phyloP scores from a whole-genome alignment of 2,888 invertebrate species.

The Mythimna loreyi region DNA sequence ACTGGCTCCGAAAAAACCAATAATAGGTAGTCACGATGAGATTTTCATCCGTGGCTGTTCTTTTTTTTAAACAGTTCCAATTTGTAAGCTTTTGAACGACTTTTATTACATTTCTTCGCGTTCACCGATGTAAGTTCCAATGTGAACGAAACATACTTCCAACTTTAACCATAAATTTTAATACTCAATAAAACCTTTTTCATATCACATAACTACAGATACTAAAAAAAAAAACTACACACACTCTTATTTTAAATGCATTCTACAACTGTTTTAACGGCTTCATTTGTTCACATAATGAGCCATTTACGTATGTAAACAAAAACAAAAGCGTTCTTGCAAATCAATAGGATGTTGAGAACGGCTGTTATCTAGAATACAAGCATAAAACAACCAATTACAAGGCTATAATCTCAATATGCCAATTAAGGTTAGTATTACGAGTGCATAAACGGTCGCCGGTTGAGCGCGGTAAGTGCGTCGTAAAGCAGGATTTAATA shows the following conservation, averaged over 20 bases:
- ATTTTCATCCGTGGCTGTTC: conserved; percentile 12
- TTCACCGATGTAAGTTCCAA: conserved; percentile 15
- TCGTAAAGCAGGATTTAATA: conserved; percentile 87
- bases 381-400: conserved; percentile 80
- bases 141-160: conserved; percentile 12
- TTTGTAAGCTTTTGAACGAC: conserved; percentile 4
- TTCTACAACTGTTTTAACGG: conserved; percentile 40
- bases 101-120: conserved; percentile 25
- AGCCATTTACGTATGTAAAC: conserved; percentile 60
- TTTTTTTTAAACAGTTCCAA: conserved; percentile 24
- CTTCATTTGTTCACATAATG: conserved; percentile 60
- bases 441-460: conserved; percentile 82
- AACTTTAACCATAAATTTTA: conserved; percentile 20
- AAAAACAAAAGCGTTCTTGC: conserved; percentile 58
- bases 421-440: conserved; percentile 87
- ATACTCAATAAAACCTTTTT: conserved; percentile 28
- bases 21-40: conserved; percentile 27
- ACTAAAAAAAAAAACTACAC: conserved; percentile 12
- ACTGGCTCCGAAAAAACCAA: conserved; percentile 47
- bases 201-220: not conserved
- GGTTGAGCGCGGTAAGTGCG: conserved; percentile 76
- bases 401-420: conserved; percentile 85
- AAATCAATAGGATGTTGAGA: conserved; percentile 71
- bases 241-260: conserved; percentile 37
- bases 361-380: conserved; percentile 72